Evolutionary conservation across 2,797 vertebrate genomes (phyloP), one percentile per base, ranked within the genome.

Genomic region (Xiphophorus birchmanni): DNA sequence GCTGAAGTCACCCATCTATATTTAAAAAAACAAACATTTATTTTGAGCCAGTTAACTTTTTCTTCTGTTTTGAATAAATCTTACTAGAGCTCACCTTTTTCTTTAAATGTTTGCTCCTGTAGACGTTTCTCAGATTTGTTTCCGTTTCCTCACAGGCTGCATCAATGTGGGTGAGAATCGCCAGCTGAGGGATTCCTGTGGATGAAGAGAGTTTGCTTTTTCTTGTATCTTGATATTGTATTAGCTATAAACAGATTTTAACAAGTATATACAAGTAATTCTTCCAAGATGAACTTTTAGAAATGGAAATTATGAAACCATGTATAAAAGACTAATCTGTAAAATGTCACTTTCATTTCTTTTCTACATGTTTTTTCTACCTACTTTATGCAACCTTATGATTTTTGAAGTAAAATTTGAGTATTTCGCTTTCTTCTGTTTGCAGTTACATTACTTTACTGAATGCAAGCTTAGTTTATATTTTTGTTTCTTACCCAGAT

Each of bases 161-260:
- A 18, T 84, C 85, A 9, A 86, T 48, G 37, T 81, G 13, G 47
- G 58, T 83, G 23, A 73, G 4, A 18, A 84, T n/a, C 3, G 40
- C 71, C 35, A 84, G 37, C 18, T 86, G 85, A 0, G 82, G 85
- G 56, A 86, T 81, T 13, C 69, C 85, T 86, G 77, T 15, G 35
- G 26, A 69, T 10, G 52, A 12, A 29, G 8, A 77, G 6, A 48
- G 12, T 45, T 45, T 45, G 3, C 12, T 45, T 13, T 44, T 45
- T 45, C 45, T 45, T 45, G 0, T 45, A 4, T 45, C 45, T 45
- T 12, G 12, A 45, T 48, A 17, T 48, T 48, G 47, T 1, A 48
- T 17, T 17, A 17, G 47, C 47, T 6, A 48, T 48, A 6, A 48
- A 48, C 47, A 18, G 5, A 48, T 48, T 48, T 48, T 48, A 48